A percentile compares a stretch with the other conserved stretches of the same genome.
phyloP scores from a whole-genome alignment of 2,113 vertebrate species.

The Oriolus oriolus region DNA sequence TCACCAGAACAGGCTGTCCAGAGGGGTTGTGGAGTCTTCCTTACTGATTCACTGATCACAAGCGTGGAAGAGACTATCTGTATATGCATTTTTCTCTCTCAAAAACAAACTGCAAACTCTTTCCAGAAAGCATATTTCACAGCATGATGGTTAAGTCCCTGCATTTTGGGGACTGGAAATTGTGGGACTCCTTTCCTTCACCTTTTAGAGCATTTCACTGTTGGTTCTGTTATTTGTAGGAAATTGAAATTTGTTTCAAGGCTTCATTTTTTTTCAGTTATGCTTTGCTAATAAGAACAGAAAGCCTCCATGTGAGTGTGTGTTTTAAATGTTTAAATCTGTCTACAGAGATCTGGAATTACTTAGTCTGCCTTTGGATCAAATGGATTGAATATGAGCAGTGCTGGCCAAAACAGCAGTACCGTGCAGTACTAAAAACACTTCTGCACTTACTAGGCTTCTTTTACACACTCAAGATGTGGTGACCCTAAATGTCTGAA shows the following conservation, averaged over 20 bases:
- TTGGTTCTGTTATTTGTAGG: neutral
- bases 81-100: neutral
- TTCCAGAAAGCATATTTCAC: neutral
- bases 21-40: neutral
- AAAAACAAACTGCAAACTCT: neutral
- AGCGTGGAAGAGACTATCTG: neutral
- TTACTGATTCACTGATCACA: neutral
- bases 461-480: neutral
- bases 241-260: neutral
- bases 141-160: neutral
- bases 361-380: neutral
- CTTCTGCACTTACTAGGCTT: neutral
- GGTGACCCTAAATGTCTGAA: neutral
- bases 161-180: neutral
- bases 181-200: neutral
- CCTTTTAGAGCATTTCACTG: neutral
- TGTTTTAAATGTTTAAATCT: neutral
- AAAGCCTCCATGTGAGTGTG: neutral
- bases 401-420: neutral
- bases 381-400: neutral
- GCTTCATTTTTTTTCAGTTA: neutral
- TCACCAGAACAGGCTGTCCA: neutral
- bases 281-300: neutral
- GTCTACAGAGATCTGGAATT: neutral
- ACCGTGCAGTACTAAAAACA: neutral